A percentile compares a stretch with the other conserved stretches of the same genome.
Conservation (phyloP, 2,797 vertebrate genomes). For the Myotis daubentonii region DNA sequence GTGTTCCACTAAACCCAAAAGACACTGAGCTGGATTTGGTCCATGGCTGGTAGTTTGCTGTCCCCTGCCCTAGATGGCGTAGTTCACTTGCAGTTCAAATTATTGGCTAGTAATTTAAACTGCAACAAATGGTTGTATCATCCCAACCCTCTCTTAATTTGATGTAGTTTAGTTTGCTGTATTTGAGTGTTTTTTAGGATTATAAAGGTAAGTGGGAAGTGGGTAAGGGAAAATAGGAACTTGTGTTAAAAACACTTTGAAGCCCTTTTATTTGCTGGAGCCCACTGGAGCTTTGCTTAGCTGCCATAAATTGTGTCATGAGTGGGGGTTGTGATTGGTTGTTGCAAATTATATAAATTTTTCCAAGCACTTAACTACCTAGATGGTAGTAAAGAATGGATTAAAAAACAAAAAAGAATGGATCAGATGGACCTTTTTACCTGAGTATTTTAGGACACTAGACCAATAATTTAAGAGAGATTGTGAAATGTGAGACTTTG, state of each 20-base stretch:
- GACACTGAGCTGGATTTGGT: conserved; percentile 15
- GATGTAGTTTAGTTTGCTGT: conserved; percentile 10
- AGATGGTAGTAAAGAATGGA: neutral
- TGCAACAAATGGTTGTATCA: neutral
- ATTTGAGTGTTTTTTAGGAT: conserved; percentile 22
- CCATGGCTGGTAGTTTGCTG: neutral
- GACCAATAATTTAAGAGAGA: neutral
- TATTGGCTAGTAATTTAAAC: neutral
- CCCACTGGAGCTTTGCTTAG: conserved; percentile 30
- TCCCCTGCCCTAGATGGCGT: neutral
- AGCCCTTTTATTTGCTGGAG: conserved; percentile 36
- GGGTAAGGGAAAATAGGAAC: conserved; percentile 27
- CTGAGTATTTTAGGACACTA: conserved; percentile 25
- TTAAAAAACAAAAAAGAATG: neutral
- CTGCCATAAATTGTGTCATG: conserved; percentile 28
- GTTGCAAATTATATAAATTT: conserved; percentile 1
- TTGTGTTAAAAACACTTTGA: neutral
- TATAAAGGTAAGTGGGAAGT: conserved; percentile 45
- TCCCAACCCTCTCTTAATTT: neutral
- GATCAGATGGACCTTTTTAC: neutral
- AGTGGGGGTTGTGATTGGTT: neutral
- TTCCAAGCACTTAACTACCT: conserved; percentile 35
- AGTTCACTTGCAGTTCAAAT: conserved; percentile 37
- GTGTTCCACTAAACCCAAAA: conserved; percentile 24
- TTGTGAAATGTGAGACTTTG: conserved; percentile 14